These are phyloP conservation scores for Rotaria magnacalcarata DNA, from an alignment of 2,888 invertebrate genomes.

Conservation along the genomic window DNA sequence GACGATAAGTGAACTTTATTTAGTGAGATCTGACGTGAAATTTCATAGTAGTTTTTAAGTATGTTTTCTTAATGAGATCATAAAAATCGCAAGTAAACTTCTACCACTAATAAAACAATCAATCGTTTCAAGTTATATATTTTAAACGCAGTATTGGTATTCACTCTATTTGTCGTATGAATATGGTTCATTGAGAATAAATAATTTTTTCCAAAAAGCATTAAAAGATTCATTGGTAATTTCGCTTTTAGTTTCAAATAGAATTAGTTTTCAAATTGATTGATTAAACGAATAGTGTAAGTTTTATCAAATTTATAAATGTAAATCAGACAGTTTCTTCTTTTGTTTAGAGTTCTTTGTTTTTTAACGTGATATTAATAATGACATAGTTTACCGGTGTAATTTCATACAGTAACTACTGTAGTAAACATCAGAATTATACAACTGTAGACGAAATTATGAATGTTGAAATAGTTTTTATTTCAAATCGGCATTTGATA, in stretches of 20 bases:
- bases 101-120: too few species aligned
- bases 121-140: too few species aligned
- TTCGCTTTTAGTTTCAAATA: not conserved
- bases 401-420: constrained; percentile 33
- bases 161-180: not conserved
- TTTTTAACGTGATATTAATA: not conserved
- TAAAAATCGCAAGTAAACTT: too few species aligned
- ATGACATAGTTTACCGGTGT: constrained; percentile 39
- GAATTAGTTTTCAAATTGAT: not conserved
- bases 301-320: not conserved
- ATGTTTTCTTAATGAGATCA: too few species aligned
- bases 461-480: not conserved
- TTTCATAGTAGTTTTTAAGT: too few species aligned
- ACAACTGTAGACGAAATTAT: not conserved
- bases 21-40: too few species aligned
- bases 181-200: not conserved
- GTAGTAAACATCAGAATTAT: not conserved
- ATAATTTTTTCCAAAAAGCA: not conserved
- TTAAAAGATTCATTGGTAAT: not conserved
- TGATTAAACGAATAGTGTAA: not conserved
- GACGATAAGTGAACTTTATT: too few species aligned
- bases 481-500: not conserved
- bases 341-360: not conserved
- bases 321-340: not conserved
- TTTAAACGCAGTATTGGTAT: not conserved